phyloP scores from a whole-genome alignment of 2,113 vertebrate genomes.

The Dromiciops gliroides region DNA sequence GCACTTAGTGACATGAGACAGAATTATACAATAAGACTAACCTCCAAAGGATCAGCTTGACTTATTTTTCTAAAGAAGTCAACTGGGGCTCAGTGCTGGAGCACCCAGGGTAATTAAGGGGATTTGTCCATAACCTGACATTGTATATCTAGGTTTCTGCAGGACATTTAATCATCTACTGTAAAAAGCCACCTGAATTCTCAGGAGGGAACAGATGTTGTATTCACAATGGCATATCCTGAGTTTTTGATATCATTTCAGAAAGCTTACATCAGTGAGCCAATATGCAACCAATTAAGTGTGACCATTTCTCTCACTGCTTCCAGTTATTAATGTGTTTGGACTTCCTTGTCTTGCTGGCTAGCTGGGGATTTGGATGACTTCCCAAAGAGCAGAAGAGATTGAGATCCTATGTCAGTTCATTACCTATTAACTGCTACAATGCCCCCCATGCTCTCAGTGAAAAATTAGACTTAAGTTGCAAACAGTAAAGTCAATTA shows the following conservation, averaged over 20 bases:
- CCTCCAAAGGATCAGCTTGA: background rate
- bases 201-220: background rate
- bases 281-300: accelerated
- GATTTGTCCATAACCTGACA: background rate
- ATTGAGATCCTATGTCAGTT: background rate
- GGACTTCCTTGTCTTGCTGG: background rate
- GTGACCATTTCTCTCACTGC: background rate
- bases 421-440: background rate
- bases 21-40: background rate
- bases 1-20: background rate
- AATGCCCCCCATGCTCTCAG: background rate
- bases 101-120: background rate
- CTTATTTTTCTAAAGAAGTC: background rate
- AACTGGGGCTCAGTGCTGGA: background rate
- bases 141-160: background rate
- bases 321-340: background rate
- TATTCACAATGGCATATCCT: background rate
- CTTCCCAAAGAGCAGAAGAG: background rate
- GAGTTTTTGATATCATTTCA: accelerated
- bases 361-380: background rate
- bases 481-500: background rate
- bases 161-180: background rate
- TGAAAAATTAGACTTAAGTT: background rate
- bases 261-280: background rate
- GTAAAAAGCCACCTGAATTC: background rate